Percentiles rank a stretch among this genome's conserved stretches.
phyloP scores from a whole-genome alignment of 2,113 vertebrate genomes.

The Brienomyrus brachyistius region DNA sequence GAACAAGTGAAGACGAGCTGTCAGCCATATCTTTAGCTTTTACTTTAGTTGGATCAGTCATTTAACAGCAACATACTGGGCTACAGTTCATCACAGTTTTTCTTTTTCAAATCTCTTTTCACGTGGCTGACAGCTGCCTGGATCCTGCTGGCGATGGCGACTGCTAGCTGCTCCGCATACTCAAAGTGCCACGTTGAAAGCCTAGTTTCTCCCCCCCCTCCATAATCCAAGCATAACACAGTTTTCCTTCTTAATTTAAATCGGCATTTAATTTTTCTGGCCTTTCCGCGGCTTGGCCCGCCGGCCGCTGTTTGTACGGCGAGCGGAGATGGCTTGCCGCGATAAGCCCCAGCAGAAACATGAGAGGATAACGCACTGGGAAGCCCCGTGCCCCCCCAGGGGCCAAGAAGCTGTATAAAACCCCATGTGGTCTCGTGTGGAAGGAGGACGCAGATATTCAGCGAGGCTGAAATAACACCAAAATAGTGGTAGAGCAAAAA shows the following conservation, averaged over 20 bases:
- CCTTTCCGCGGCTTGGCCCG: constrained; percentile 29
- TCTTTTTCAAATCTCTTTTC: background rate
- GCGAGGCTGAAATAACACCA: constrained; percentile 21
- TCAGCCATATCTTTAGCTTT: background rate
- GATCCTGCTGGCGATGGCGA: background rate
- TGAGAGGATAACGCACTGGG: background rate
- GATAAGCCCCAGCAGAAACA: constrained; percentile 23
- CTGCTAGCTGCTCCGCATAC: background rate
- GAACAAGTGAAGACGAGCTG: background rate
- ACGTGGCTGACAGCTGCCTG: background rate
- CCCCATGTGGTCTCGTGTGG: constrained; percentile 28
- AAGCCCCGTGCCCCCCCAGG: constrained; percentile 14
- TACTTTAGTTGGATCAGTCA: background rate
- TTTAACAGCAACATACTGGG: background rate
- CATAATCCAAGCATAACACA: background rate
- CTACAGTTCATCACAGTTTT: background rate
- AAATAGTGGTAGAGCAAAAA: constrained; percentile 24
- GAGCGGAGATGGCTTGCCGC: constrained; percentile 24
- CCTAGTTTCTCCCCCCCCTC: background rate
- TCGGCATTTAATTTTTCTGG: constrained; percentile 35
- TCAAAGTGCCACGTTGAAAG: background rate
- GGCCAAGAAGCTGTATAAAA: constrained; percentile 33
- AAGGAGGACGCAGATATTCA: constrained; percentile 20
- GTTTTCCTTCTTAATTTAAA: constrained; percentile 30
- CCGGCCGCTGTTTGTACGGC: constrained; percentile 26